These are phyloP conservation scores for Zygaena filipendulae DNA, from an alignment of 2,888 invertebrate genomes.

Conservation along the genomic window DNA sequence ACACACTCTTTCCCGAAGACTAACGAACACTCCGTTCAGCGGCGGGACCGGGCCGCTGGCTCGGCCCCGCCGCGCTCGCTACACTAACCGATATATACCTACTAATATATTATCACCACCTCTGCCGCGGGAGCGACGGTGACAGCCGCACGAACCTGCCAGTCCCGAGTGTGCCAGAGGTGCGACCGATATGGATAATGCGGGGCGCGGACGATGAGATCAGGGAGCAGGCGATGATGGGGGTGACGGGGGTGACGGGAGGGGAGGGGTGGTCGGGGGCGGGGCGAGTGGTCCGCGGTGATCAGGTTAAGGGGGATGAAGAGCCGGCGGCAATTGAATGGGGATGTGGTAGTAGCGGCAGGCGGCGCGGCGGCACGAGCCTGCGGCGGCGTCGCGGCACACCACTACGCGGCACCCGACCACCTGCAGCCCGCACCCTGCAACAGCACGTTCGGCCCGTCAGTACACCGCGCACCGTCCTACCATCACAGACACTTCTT, in stretches of 20 bases:
- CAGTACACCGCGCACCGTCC: slow-evolving; percentile 8
- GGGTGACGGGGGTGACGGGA: slow-evolving; percentile 12
- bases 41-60: slow-evolving; percentile 25
- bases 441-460: slow-evolving; percentile 30
- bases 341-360: slow-evolving; percentile 99
- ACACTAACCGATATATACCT: slow-evolving; percentile 48
- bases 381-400: slow-evolving; percentile 95
- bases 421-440: slow-evolving; percentile 95
- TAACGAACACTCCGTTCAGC: slow-evolving; percentile 23
- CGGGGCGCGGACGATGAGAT: slow-evolving; percentile 41
- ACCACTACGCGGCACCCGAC: slow-evolving; percentile 95
- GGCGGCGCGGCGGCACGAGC: slow-evolving; percentile 91
- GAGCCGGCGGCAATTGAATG: slow-evolving; percentile 86
- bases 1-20: slow-evolving; percentile 58
- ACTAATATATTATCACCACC: slow-evolving; percentile 46
- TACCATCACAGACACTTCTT: slow-evolving; percentile 14
- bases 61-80: slow-evolving; percentile 22
- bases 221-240: slow-evolving; percentile 13
- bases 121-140: slow-evolving; percentile 36
- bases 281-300: slow-evolving; percentile 23
- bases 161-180: slow-evolving; percentile 48
- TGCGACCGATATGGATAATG: slow-evolving; percentile 47
- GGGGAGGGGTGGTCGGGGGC: slow-evolving; percentile 18
- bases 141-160: slow-evolving; percentile 38
- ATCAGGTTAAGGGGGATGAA: slow-evolving; percentile 56